Conservation (phyloP, 2,113 vertebrate species). For the Pygoscelis adeliae region DNA sequence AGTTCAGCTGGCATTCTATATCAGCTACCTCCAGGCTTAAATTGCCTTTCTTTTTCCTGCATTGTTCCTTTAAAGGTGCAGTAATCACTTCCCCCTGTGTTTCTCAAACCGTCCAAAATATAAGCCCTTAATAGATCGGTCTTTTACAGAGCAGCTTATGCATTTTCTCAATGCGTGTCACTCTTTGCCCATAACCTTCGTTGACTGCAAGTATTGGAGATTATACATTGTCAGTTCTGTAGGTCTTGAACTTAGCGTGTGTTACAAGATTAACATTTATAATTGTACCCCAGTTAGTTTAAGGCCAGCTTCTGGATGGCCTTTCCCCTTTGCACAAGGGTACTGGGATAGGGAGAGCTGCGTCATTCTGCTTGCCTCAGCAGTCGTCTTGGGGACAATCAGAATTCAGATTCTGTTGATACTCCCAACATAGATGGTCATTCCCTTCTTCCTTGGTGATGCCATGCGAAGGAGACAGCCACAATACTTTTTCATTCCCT, state of each 20-base stretch:
- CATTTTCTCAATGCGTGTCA: background rate
- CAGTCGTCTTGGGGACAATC: background rate
- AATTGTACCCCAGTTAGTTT: background rate
- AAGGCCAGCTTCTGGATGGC: background rate
- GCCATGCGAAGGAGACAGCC: background rate
- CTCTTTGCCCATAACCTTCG: background rate
- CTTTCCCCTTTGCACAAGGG: background rate
- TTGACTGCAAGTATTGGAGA: background rate
- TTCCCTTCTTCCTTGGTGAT: background rate
- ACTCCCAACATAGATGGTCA: background rate
- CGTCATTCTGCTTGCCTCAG: background rate
- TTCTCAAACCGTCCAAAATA: background rate
- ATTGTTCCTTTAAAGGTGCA: constrained; percentile 11
- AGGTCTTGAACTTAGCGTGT: background rate
- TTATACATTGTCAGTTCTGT: background rate
- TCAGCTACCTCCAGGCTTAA: constrained; percentile 33
- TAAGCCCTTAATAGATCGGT: background rate
- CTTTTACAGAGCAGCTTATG: background rate
- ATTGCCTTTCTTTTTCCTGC: constrained; percentile 21
- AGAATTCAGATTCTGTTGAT: background rate
- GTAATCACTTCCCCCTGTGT: background rate
- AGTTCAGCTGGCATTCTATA: constrained; percentile 40
- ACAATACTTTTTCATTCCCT: background rate
- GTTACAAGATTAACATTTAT: background rate
- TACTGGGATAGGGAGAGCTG: background rate